Evolutionary conservation across 2,113 vertebrate genomes (phyloP).

Genomic region (Nicator chloris): DNA sequence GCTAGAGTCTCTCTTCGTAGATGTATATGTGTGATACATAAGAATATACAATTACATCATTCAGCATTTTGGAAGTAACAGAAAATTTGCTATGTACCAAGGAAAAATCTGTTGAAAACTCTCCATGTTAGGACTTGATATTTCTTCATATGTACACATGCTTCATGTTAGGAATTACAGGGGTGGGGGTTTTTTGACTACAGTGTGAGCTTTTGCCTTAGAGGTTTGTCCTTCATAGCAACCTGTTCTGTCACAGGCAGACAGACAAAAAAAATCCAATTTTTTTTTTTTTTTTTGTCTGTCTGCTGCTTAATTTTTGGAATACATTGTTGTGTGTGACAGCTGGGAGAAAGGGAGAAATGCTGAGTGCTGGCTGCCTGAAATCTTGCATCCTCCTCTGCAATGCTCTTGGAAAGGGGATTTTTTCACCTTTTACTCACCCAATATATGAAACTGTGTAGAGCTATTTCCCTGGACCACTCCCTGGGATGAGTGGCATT

Average conservation of each 20-base stretch:
- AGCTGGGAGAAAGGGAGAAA: background rate
- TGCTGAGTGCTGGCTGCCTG: background rate
- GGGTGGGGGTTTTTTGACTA: accelerated
- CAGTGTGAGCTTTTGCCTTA: background rate
- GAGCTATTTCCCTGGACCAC: background rate
- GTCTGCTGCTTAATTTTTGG: background rate
- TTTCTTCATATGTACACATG: background rate
- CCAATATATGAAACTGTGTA: accelerated
- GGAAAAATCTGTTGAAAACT: background rate
- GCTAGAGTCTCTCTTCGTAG: background rate
- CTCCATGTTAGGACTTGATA: background rate
- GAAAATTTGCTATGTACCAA: background rate
- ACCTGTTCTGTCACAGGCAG: background rate
- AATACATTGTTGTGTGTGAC: background rate
- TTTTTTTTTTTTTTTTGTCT: background rate
- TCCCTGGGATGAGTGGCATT: background rate
- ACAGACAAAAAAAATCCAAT: background rate
- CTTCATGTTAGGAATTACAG: background rate
- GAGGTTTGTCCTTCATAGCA: background rate
- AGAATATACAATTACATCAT: background rate
- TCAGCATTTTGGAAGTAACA: background rate
- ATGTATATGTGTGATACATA: background rate
- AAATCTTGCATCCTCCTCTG: background rate
- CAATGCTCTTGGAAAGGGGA: background rate
- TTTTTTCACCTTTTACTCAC: background rate